A percentile compares a stretch with the other conserved stretches of the same genome.
These are phyloP conservation scores for Sturnira hondurensis DNA, from an alignment of 2,113 vertebrate genomes.

Conservation along the genomic window DNA sequence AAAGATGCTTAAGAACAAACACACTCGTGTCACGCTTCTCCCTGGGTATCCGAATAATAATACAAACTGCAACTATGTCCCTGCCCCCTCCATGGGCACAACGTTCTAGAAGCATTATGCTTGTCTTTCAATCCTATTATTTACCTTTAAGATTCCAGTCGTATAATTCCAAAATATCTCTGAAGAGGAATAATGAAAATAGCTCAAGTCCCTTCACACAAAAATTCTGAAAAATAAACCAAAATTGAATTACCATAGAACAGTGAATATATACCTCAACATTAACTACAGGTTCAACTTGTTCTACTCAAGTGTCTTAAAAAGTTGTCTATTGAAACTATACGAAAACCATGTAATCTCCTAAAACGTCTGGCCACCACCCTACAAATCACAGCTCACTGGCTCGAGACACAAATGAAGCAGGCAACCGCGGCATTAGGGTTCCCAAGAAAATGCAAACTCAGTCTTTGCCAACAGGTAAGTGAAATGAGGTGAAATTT, in stretches of 20 bases:
- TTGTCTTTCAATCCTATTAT: constrained; percentile 26
- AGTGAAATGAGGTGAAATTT: constrained; percentile 27
- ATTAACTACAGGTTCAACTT: neutral
- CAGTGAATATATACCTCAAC: neutral
- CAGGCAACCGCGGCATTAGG: neutral
- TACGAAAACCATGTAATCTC: neutral
- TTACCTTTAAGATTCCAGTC: constrained; percentile 98
- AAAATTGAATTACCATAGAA: constrained; percentile 45
- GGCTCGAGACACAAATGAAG: neutral
- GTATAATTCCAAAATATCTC: constrained; percentile 96
- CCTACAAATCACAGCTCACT: neutral
- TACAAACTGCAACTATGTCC: neutral
- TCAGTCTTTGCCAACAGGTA: neutral
- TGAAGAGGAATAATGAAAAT: constrained; percentile 94
- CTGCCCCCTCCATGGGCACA: neutral
- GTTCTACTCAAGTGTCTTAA: neutral
- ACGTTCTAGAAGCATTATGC: neutral
- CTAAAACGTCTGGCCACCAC: neutral
- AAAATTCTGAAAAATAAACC: constrained; percentile 88
- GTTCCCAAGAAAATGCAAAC: neutral
- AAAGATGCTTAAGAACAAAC: neutral
- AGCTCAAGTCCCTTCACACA: constrained; percentile 95
- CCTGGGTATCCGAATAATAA: neutral
- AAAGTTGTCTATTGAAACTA: neutral
- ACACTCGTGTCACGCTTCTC: neutral